Conservation (phyloP, 2,113 vertebrate species). For the Poecile atricapillus region DNA sequence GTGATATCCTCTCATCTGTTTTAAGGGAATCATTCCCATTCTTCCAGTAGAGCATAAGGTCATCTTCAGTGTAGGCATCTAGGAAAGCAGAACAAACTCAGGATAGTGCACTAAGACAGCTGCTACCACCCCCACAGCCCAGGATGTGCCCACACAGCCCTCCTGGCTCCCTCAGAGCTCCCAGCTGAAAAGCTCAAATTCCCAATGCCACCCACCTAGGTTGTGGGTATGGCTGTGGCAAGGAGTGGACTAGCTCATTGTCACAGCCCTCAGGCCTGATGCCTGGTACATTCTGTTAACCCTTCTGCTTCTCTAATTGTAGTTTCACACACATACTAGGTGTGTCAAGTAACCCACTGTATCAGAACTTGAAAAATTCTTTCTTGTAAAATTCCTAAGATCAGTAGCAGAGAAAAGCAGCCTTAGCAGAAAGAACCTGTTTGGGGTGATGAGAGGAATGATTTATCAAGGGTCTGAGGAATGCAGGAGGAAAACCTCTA, state of each 20-base stretch:
- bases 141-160: neutral
- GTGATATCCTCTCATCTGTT: slow-evolving; percentile 93
- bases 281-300: neutral
- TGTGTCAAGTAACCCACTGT: neutral
- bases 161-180: neutral
- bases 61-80: slow-evolving; percentile 98
- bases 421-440: neutral
- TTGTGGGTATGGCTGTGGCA: neutral
- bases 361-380: neutral
- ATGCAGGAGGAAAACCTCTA: neutral
- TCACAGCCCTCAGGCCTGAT: neutral
- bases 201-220: neutral
- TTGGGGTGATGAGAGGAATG: neutral
- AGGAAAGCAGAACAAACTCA: neutral
- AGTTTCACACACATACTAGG: neutral
- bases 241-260: neutral
- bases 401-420: neutral
- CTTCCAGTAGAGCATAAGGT: slow-evolving; percentile 99
- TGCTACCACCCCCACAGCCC: neutral
- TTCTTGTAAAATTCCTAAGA: neutral
- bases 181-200: neutral
- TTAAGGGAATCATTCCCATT: slow-evolving; percentile 96
- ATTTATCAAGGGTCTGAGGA: neutral
- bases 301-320: neutral
- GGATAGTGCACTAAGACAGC: neutral